Conservation (phyloP, 2,888 invertebrate genomes). For the Lithophane socia region DNA sequence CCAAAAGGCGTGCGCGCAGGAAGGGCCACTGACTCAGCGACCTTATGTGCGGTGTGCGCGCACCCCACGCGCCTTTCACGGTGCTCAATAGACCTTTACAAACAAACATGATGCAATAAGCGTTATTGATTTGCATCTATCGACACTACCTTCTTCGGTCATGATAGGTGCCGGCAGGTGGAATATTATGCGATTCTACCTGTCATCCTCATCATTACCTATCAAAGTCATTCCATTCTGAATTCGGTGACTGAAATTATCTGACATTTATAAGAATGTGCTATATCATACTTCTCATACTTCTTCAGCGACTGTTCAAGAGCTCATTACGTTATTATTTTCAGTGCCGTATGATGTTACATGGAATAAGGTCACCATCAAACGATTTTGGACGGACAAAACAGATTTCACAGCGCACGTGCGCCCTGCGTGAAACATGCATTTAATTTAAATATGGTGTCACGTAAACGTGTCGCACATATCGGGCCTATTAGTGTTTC, state of each 20-base stretch:
- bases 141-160: conserved; percentile 72
- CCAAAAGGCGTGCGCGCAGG: conserved; percentile 84
- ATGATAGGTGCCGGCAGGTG: conserved; percentile 69
- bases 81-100: conserved; percentile 78
- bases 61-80: conserved; percentile 84
- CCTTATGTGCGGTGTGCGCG: conserved; percentile 75
- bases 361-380: conserved; percentile 14
- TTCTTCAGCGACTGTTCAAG: conserved; percentile 14
- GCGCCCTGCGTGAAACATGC: not conserved
- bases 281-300: conserved; percentile 4
- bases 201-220: conserved; percentile 31
- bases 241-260: conserved; percentile 27
- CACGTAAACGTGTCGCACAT: conserved; percentile 31
- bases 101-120: conserved; percentile 78
- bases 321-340: conserved; percentile 1
- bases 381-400: conserved; percentile 15
- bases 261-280: conserved; percentile 23
- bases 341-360: conserved; percentile 6
- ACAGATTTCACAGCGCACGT: conserved; percentile 11
- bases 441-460: conserved; percentile 5
- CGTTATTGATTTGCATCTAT: conserved; percentile 82
- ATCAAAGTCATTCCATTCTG: conserved; percentile 40
- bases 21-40: conserved; percentile 87
- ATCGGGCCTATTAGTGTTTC: conserved; percentile 34
- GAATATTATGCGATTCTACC: conserved; percentile 46